Conservation (phyloP, 2,797 vertebrate species). For the Bryconaethiops microstoma region DNA sequence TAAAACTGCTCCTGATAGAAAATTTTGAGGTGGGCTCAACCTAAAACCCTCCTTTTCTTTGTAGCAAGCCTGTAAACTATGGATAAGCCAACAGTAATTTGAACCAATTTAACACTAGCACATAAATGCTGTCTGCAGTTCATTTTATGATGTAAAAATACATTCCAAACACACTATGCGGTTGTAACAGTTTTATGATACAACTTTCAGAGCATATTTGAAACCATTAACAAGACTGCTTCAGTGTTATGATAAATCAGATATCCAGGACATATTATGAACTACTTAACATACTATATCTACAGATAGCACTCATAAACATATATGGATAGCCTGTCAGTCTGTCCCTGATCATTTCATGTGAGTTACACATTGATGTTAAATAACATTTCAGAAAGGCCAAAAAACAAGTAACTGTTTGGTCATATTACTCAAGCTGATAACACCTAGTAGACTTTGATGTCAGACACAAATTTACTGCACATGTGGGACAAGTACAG, state of each 20-base stretch:
- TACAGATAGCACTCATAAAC: not conserved
- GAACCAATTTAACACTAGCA: too few relatives aligned
- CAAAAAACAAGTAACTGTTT: not conserved
- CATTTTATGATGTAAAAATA: not conserved
- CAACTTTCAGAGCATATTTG: not conserved
- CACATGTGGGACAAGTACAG: not conserved
- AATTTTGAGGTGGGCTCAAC: not conserved
- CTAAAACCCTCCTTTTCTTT: not conserved
- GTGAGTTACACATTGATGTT: not conserved
- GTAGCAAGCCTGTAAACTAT: not conserved
- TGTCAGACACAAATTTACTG: constrained; percentile 55
- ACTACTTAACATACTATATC: not conserved
- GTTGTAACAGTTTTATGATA: not conserved
- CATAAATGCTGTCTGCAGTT: not conserved
- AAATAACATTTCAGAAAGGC: not conserved
- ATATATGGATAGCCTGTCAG: too few relatives aligned
- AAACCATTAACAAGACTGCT: not conserved
- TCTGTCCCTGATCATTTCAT: not conserved
- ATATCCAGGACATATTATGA: not conserved
- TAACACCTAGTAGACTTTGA: constrained; percentile 56
- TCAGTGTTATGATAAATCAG: not conserved
- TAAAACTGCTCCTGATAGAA: not conserved
- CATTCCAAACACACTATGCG: not conserved
- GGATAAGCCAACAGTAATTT: too few relatives aligned
- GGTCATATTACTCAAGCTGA: constrained; percentile 5